Percentiles rank a stretch among this genome's conserved stretches.
Conservation (phyloP, 2,113 vertebrate species). For the Sturnira hondurensis region DNA sequence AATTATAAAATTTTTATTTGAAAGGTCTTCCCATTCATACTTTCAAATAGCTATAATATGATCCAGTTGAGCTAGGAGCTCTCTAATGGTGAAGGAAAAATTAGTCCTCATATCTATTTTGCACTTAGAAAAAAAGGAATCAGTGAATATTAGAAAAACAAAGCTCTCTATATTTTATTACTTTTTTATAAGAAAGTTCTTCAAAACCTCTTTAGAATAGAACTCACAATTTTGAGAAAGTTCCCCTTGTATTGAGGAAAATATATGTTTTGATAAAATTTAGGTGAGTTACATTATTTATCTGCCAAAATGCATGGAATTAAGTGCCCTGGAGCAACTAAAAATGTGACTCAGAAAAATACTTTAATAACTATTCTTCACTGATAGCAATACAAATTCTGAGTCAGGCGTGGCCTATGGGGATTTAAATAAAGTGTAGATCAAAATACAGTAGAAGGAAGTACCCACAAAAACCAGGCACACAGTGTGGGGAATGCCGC, state of each 20-base stretch:
- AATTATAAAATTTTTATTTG: conserved; percentile 51
- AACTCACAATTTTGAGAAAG: not conserved
- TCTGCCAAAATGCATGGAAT: conserved; percentile 4
- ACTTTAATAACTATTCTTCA: not conserved
- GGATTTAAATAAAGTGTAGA: not conserved
- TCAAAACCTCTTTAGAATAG: conserved; percentile 7
- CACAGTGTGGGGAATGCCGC: not conserved
- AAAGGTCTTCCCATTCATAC: not conserved
- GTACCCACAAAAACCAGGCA: not conserved
- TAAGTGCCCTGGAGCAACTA: not conserved
- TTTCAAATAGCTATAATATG: conserved; percentile 36
- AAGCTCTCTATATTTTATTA: not conserved
- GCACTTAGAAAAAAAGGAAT: not conserved
- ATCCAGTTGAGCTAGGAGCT: not conserved
- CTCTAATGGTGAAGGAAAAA: not conserved
- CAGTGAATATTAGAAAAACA: not conserved
- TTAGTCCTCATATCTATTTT: not conserved
- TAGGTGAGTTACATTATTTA: not conserved
- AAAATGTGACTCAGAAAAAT: not conserved
- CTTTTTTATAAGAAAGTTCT: conserved; percentile 37
- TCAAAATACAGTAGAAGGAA: not conserved
- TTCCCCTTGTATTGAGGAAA: not conserved
- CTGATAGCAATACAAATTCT: not conserved
- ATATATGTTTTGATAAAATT: not conserved
- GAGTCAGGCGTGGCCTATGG: not conserved